Base-by-base conservation (phyloP, 2,888 invertebrate genomes). In the Standfussiana lucernea region DNA sequence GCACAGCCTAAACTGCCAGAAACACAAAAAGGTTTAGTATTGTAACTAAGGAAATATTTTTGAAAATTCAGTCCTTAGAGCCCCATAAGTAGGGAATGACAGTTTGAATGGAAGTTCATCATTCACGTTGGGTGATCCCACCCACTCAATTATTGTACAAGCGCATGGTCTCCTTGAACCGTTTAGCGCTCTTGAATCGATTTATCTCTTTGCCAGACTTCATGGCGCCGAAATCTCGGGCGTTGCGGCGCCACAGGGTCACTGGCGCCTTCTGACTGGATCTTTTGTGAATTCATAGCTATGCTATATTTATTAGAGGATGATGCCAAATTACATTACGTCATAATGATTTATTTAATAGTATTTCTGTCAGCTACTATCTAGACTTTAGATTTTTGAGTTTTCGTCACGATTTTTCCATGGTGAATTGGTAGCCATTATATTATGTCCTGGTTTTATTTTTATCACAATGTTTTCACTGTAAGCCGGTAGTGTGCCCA, bases 161-260 rank as follows among this genome's bases (percentile, higher is more conserved):
- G 40, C 1, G 18, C 1, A 18, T 28, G 11, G 1, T 74, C 11
- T 45, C 24, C 42, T 74, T 64, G 64, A 32, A 28, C 28, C 28
- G 74, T 64, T 53, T 7, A 15, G 35, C 28, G 28, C 47, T 59
- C 53, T 67, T 21, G 32, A 61, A 66, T 74, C 56, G 61, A 61
- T 42, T 50, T 10, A 24, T 40, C 28, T 47, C 70, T 56, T 2
- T 1, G 59, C 47, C 67, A 86, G 85, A 82, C 79, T 69, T 28
- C 35, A 15, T 68, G 84, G 84, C 80, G 84, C 68, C 75, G 40
- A 40, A n/a, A 62, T 3, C 0, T 18, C n/a, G n/a, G 8, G 64
- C 37, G n/a, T 2, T 8, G 3, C 8, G 40, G 80, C 78, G 81
- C 68, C 74, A 0, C 7, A 50, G 62, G 56, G 50, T 75, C 50